Evolutionary conservation across 2,888 invertebrate genomes (phyloP), one percentile per base, ranked within the genome.

Genomic region (Sussaba pulchella): DNA sequence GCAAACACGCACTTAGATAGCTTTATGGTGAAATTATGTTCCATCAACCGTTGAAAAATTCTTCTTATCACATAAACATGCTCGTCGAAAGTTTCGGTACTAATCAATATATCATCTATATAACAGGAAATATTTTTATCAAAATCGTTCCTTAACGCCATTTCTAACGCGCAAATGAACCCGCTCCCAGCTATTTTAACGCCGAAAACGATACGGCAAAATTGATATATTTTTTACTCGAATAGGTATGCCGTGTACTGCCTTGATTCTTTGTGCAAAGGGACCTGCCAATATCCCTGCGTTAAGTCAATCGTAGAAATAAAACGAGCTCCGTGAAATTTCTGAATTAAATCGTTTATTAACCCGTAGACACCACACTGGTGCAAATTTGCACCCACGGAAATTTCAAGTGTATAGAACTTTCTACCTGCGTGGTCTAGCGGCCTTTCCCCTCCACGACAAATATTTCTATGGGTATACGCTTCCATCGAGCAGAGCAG

Each of bases 291-390:
- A 43, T 43, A 43, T 43, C 43, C 43, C n/a, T 43, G 43, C 3
- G 43, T 43, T 1, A 43, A n/a, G n/a, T 43, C 43, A 4, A 43
- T 43, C 43, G 12, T 43, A 1, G 43, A n/a, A n/a, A 36, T 21
- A 81, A 85, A 26, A 59, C 71, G 0, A 85, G 86, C 0, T 36
- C 52, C 14, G 84, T 81, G 72, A 84, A 87, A 6, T 84, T 73
- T 31, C 54, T 21, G 19, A 79, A 17, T 31, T 41, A 50, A 50
- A 19, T 50, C 50, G 10, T 50, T 50, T 10, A 50, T 50, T 21
- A n/a, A n/a, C n/a, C n/a, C n/a, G n/a, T n/a, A n/a, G n/a, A n/a
- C n/a, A n/a, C n/a, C n/a, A n/a, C n/a, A n/a, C n/a, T n/a, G n/a
- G n/a, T n/a, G n/a, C n/a, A n/a, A n/a, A n/a, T n/a, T n/a, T n/a